Percentiles rank a stretch among this genome's conserved stretches.
Conservation (phyloP, 2,113 vertebrate species). For the Toxostoma redivivum region DNA sequence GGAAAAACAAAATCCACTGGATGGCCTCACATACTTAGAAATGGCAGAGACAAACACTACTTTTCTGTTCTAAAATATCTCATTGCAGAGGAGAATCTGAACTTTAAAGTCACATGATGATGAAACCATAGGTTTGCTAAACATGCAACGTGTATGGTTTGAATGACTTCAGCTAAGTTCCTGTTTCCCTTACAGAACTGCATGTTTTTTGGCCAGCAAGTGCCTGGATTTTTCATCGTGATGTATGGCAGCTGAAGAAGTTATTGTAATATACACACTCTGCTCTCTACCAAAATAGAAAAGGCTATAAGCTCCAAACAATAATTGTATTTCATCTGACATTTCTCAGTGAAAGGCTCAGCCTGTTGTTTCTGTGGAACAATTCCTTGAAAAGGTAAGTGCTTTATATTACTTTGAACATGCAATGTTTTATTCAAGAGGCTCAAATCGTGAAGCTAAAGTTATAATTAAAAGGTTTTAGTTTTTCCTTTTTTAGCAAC, state of each 20-base stretch:
- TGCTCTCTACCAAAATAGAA: neutral
- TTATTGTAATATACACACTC: neutral
- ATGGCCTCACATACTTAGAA: constrained; percentile 50
- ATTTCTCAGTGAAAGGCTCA: neutral
- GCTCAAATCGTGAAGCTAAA: neutral
- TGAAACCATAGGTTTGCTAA: constrained; percentile 49
- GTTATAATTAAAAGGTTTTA: neutral
- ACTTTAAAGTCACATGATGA: constrained; percentile 63
- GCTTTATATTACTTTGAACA: constrained; percentile 6
- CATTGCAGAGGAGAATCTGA: constrained; percentile 1
- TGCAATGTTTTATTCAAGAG: neutral
- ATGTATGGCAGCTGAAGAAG: neutral
- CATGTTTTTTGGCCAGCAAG: neutral
- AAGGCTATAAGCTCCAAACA: constrained; percentile 4
- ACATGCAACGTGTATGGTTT: constrained; percentile 55
- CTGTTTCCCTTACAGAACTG: constrained; percentile 28
- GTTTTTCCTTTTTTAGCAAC: neutral
- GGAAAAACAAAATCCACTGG: constrained; percentile 28
- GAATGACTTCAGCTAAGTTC: constrained; percentile 42
- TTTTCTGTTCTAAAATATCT: constrained; percentile 54
- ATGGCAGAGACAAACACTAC: constrained; percentile 13
- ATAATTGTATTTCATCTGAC: neutral
- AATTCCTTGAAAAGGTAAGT: constrained; percentile 45
- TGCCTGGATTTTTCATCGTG: neutral
- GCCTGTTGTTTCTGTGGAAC: neutral